Evolutionary conservation across 2,113 vertebrate genomes (phyloP).

Genomic region (Macrotis lagotis): DNA sequence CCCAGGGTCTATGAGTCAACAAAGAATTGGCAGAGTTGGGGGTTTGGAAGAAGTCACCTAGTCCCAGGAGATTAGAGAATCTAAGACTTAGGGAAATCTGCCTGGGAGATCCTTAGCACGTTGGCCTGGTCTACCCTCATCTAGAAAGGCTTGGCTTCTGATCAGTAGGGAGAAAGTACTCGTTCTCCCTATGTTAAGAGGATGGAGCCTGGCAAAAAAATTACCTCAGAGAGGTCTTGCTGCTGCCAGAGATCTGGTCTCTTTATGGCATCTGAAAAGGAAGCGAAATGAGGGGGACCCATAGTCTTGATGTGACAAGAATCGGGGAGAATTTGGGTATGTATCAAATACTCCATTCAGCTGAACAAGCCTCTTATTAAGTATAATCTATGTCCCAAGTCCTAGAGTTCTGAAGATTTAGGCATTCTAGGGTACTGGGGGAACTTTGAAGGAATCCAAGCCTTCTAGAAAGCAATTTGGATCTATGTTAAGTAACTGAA

Average conservation of each 20-base stretch:
- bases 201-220: constrained; percentile 49
- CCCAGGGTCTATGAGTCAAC: neutral
- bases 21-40: neutral
- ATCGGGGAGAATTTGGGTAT: constrained; percentile 2
- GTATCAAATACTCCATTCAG: neutral
- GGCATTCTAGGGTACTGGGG: neutral
- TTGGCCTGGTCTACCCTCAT: neutral
- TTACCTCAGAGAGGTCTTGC: constrained; percentile 48
- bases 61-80: neutral
- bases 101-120: neutral
- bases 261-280: constrained; percentile 33
- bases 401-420: neutral
- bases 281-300: constrained; percentile 20
- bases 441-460: neutral
- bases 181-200: neutral
- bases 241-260: constrained; percentile 19
- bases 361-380: neutral
- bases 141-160: constrained; percentile 5
- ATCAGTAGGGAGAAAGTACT: neutral
- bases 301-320: constrained; percentile 28
- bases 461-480: neutral
- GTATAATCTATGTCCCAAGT: neutral
- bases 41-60: neutral
- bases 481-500: neutral
- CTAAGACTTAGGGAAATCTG: neutral